These are phyloP conservation scores for Menura novaehollandiae DNA, from an alignment of 2,113 vertebrate species.

Conservation along the genomic window DNA sequence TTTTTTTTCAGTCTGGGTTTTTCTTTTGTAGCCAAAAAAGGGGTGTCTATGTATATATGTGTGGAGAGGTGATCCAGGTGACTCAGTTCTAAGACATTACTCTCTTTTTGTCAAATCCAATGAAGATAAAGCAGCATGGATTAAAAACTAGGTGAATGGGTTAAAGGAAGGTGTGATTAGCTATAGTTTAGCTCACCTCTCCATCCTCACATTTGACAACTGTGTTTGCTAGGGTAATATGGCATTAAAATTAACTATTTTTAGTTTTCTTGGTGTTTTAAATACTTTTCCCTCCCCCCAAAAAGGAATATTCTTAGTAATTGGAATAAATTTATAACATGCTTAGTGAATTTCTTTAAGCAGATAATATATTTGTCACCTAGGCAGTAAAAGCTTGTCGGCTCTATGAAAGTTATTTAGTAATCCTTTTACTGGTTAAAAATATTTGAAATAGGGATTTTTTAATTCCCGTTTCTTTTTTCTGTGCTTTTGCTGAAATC, in stretches of 20 bases:
- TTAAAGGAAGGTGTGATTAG: neutral
- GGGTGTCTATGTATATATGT: accelerated
- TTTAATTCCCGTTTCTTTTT: neutral
- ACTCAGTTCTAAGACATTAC: neutral
- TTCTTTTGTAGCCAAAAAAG: neutral
- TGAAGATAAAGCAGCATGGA: neutral
- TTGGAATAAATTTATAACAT: neutral
- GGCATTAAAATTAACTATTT: neutral
- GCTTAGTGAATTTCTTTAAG: neutral
- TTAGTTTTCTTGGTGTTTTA: neutral
- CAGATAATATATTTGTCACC: neutral
- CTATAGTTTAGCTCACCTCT: neutral
- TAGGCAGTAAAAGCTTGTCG: neutral
- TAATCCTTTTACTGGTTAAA: neutral
- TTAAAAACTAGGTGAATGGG: neutral
- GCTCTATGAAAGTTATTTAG: neutral
- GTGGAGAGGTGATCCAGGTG: neutral
- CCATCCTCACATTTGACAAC: neutral
- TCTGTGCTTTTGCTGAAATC: neutral
- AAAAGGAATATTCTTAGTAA: neutral
- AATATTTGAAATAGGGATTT: neutral
- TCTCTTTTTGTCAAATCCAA: neutral
- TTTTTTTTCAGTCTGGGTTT: neutral
- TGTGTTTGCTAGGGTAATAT: neutral
- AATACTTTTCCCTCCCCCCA: neutral